These are phyloP conservation scores for Osmoderma eremita DNA, from an alignment of 2,888 invertebrate genomes.

Conservation along the genomic window DNA sequence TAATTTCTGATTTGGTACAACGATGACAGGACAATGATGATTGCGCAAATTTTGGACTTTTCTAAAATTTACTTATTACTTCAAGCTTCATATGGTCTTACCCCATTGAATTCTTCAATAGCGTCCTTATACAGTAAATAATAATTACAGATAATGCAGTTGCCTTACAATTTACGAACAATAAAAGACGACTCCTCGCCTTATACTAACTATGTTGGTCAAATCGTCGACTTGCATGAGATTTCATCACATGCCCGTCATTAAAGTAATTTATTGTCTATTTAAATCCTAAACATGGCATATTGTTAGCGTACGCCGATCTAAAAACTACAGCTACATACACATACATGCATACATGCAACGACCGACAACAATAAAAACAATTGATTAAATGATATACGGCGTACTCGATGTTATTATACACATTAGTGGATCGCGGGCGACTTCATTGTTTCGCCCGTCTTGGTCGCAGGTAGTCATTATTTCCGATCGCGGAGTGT, in stretches of 20 bases:
- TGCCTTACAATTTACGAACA: background rate
- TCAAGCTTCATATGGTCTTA: too few species aligned
- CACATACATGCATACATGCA: too few species aligned
- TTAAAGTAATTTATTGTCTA: conserved; percentile 31
- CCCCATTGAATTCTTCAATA: too few species aligned
- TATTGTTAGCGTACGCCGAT: background rate
- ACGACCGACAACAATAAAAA: conserved; percentile 12
- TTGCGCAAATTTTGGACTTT: too few species aligned
- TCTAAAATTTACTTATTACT: too few species aligned
- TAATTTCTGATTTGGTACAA: too few species aligned
- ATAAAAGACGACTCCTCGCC: background rate
- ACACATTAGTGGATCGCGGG: conserved; percentile 33
- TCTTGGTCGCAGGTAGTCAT: conserved; percentile 24
- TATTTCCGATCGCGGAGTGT: conserved; percentile 5
- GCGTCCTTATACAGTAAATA: too few species aligned
- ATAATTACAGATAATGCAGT: background rate
- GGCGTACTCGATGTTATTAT: conserved; percentile 35
- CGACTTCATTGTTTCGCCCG: conserved; percentile 36
- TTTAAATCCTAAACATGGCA: conserved; percentile 7
- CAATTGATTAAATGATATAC: conserved; percentile 38
- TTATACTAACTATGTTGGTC: background rate
- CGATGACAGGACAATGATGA: too few species aligned
- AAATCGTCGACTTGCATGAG: conserved; percentile 6
- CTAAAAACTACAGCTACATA: too few species aligned
- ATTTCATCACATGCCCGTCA: conserved; percentile 23